A percentile compares a stretch with the other conserved stretches of the same genome.
phyloP scores from a whole-genome alignment of 2,797 vertebrate species.

The Oreortyx pictus region DNA sequence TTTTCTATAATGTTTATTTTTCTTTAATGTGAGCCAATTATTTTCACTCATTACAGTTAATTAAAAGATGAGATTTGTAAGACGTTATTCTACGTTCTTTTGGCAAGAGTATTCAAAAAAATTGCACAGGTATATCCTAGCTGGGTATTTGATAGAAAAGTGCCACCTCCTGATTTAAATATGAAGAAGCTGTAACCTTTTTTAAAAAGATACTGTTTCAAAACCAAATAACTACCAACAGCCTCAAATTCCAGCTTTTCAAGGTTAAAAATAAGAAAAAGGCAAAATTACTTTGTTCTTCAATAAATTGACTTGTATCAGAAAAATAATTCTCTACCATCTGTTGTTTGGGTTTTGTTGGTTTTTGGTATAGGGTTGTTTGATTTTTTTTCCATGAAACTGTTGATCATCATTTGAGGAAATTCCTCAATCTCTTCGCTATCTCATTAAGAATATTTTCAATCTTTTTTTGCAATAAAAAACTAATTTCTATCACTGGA shows the following conservation, averaged over 20 bases:
- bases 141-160: neutral
- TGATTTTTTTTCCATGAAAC: constrained; percentile 23
- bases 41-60: neutral
- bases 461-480: constrained; percentile 35
- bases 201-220: neutral
- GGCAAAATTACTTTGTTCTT: constrained; percentile 49
- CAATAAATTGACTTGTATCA: constrained; percentile 21
- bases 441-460: constrained; percentile 31
- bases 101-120: neutral
- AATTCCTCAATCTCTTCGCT: constrained; percentile 60
- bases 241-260: neutral
- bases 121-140: neutral
- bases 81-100: neutral
- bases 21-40: neutral
- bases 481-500: neutral
- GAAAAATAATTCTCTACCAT: constrained; percentile 68
- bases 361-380: neutral
- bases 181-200: neutral
- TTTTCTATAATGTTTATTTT: neutral
- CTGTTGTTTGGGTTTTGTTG: constrained; percentile 70
- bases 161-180: neutral
- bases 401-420: constrained; percentile 62
- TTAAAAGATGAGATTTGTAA: neutral
- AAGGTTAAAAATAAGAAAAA: constrained; percentile 8
- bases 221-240: neutral